Base-by-base conservation (phyloP, 1,140 invertebrate species). In the Pseudomyrmex flavicornis region DNA sequence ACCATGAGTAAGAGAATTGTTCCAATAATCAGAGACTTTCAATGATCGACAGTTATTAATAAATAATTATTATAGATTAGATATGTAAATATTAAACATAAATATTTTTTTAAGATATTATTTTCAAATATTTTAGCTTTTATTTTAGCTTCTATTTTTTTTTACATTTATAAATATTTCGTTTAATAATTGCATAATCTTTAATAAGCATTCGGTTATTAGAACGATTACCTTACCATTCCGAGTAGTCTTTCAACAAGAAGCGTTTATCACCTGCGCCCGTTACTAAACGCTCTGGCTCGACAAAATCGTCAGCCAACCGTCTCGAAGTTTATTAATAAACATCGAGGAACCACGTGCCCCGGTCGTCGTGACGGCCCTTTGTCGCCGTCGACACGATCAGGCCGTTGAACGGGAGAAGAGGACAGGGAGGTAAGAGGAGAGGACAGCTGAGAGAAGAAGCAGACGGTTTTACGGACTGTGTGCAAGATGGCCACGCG, bases 261-360 rank as follows among this genome's bases (percentile, higher is more conserved):
- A 62, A 65, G 61, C 50, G 70, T 72, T 35, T 87, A 89, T 86
- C 77, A 85, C 84, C 85, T 87, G 85, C 89, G 63, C 52, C 54
- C 61, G 88, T 82, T 90, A 91, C 89, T 89, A 85, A 86, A 89
- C 90, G 85, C 88, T 85, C 90, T 73, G 82, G 80, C 89, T 89
- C 85, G 87, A 85, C 90, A 87, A 92, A 91, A 92, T 92, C 86
- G 91, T 92, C 90, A 90, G 77, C 86, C 87, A 84, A 50, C 76
- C 89, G 91, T 91, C 35, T 35, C 88, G 91, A 72, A 88, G 92
- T 93, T 93, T 93, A 93, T 93, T 93, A 93, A 93, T 93, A 93
- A 93, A 93, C 92, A 90, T 89, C 87, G 89, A 79, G 82, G 83
- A 89, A 92, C 92, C 92, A 92, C 91, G 92, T 93, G 92, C 92